Conservation (phyloP, 1,140 invertebrate genomes). For the Dendrolimus punctatus region DNA sequence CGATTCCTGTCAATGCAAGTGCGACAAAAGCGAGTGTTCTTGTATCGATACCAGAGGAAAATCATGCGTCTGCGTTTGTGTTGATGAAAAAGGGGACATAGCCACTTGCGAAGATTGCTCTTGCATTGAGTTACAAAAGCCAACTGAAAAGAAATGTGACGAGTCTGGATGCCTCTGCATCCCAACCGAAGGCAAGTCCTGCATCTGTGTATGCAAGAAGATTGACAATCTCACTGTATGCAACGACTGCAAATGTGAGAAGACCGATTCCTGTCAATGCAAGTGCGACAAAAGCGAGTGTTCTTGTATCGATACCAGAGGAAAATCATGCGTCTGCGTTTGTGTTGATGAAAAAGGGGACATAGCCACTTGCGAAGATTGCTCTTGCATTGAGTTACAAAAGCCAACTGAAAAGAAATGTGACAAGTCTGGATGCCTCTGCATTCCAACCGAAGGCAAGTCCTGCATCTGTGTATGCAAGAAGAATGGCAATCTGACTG, state of each 20-base stretch:
- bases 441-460: slow-evolving; percentile 8
- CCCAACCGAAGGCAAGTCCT: slow-evolving; percentile 11
- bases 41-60: slow-evolving; percentile 13
- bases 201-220: slow-evolving; percentile 24
- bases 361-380: no score
- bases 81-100: slow-evolving; percentile 13
- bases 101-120: slow-evolving; percentile 13
- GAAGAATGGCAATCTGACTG: not conserved
- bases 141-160: slow-evolving; percentile 9
- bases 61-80: slow-evolving; percentile 17
- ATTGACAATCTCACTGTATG: slow-evolving; percentile 4
- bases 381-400: no score
- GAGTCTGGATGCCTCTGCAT: slow-evolving; percentile 22
- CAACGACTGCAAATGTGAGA: slow-evolving; percentile 13
- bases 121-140: slow-evolving; percentile 3
- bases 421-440: slow-evolving; percentile 11
- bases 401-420: slow-evolving; percentile 5
- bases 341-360: no score
- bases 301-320: no score
- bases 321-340: no score
- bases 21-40: slow-evolving; percentile 11
- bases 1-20: slow-evolving; percentile 13
- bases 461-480: slow-evolving; percentile 15
- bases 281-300: no score
- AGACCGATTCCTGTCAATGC: not conserved